Base-by-base conservation (phyloP, 2,888 invertebrate species). In the Plagodis dolabraria region DNA sequence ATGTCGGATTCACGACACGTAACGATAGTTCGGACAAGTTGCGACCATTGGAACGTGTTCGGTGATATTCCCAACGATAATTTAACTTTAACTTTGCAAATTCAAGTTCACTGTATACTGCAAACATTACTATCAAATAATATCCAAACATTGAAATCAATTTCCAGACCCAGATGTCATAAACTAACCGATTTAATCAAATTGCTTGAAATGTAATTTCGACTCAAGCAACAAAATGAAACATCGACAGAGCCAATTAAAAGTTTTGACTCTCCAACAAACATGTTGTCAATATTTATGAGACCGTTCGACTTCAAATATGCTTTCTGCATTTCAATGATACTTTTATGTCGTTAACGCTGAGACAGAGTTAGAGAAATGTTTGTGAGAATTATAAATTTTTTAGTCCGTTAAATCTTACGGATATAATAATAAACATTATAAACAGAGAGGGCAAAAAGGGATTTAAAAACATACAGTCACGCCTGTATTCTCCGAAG, bases 21-120 rank as follows among this genome's bases (percentile, higher is more conserved):
- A 69, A 52, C 53, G 61, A 67, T 68, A 70, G 73, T 71, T 72
- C 51, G 52, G 55, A 57, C 61, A 70, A 76, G 65, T 76, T 58
- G 62, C 58, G 62, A 50, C 67, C 65, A 66, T 63, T 12, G 46
- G 51, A 51, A 60, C 56, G 56, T 61, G 60, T 49, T 53, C 47
- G 8, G 9, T 48, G 53, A 38, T 38, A 48, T 45, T 51, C 36
- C 33, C 34, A 48, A 53, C 55, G 43, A 33, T 52, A 55, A 56
- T 60, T 60, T 56, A 22, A 44, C 47, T 60, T 55, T 34, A 47
- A 55, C 47, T 55, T 60, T n/a, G n/a, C 7, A 9, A 44, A 47
- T 51, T 52, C 43, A 54, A 50, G 36, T 60, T 60, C 45, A 11
- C 12, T 11, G 43, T 54, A 33, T 49, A 46, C 12, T 42, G 47